phyloP scores from a whole-genome alignment of 2,797 vertebrate species.

The Neosalanx taihuensis region DNA sequence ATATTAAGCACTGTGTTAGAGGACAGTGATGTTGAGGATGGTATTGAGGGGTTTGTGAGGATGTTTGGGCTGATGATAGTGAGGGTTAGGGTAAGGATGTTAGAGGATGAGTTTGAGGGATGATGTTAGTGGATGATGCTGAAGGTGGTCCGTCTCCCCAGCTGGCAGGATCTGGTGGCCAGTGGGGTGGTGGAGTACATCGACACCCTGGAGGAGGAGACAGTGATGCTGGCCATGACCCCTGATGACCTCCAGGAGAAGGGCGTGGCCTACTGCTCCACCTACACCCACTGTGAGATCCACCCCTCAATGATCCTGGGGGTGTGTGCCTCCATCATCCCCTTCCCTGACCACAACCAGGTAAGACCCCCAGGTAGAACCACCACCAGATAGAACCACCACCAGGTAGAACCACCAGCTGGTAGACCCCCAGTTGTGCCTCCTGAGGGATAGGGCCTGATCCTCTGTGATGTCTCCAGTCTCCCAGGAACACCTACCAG shows the following conservation, averaged over 20 bases:
- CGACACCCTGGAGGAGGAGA: slow-evolving; percentile 96
- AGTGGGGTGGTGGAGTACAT: slow-evolving; percentile 98
- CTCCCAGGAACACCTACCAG: slow-evolving; percentile 98
- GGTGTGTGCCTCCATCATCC: slow-evolving; percentile 97
- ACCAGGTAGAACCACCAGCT: too few relatives aligned
- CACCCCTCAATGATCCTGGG: slow-evolving; percentile 99
- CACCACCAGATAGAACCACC: not conserved
- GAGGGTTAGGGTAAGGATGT: not conserved
- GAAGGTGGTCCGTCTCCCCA: slow-evolving; percentile 42
- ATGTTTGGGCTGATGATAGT: too few relatives aligned
- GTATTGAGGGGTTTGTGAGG: too few relatives aligned
- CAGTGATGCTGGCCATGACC: slow-evolving; percentile 98
- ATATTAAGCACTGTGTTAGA: too few relatives aligned
- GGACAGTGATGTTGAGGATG: not conserved
- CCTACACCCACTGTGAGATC: slow-evolving; percentile 97
- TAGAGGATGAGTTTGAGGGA: not conserved
- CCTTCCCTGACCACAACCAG: slow-evolving; percentile 98
- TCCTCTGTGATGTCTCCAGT: slow-evolving; percentile 65
- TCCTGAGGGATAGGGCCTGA: not conserved
- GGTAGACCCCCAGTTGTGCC: too few relatives aligned
- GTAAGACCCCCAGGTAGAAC: slow-evolving; percentile 51
- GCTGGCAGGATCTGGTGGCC: slow-evolving; percentile 98
- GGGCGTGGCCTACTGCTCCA: slow-evolving; percentile 96
- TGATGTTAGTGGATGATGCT: not conserved
- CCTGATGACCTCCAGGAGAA: slow-evolving; percentile 98